phyloP scores from a whole-genome alignment of 1,140 invertebrate genomes.

The Argopecten irradians region DNA sequence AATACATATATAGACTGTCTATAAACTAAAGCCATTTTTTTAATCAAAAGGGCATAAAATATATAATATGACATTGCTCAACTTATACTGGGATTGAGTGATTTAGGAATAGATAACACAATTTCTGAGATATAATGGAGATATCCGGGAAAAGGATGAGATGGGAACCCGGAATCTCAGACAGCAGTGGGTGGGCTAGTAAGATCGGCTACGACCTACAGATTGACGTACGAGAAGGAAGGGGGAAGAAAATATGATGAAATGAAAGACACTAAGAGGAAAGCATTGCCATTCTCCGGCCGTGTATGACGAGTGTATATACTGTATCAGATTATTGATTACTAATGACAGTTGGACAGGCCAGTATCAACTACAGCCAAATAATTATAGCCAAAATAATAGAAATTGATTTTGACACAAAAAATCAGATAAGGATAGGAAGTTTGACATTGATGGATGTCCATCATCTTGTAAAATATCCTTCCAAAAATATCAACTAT shows the following conservation, averaged over 20 bases:
- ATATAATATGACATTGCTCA: not conserved
- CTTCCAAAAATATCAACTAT: not conserved
- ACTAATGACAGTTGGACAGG: not conserved
- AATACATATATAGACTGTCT: not conserved
- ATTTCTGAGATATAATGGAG: not conserved
- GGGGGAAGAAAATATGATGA: too few relatives aligned
- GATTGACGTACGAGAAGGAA: too few relatives aligned
- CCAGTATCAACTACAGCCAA: not conserved
- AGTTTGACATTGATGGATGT: not conserved
- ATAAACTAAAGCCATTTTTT: too few relatives aligned
- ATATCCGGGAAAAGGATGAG: not conserved
- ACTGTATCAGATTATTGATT: not conserved
- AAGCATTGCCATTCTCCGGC: not conserved
- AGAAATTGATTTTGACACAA: not conserved
- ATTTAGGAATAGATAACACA: not conserved
- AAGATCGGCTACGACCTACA: too few relatives aligned
- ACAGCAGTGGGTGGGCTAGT: too few relatives aligned
- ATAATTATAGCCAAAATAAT: slow-evolving; percentile 5
- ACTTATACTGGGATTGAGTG: not conserved
- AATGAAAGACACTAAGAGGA: not conserved
- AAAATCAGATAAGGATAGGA: not conserved
- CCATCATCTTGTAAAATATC: not conserved
- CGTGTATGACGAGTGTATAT: not conserved
- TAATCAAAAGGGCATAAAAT: too few relatives aligned
- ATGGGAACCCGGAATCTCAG: too few relatives aligned